Percentiles rank a stretch among this genome's conserved stretches.
These are phyloP conservation scores for Plagodis dolabraria DNA, from an alignment of 2,888 invertebrate species.

Conservation along the genomic window DNA sequence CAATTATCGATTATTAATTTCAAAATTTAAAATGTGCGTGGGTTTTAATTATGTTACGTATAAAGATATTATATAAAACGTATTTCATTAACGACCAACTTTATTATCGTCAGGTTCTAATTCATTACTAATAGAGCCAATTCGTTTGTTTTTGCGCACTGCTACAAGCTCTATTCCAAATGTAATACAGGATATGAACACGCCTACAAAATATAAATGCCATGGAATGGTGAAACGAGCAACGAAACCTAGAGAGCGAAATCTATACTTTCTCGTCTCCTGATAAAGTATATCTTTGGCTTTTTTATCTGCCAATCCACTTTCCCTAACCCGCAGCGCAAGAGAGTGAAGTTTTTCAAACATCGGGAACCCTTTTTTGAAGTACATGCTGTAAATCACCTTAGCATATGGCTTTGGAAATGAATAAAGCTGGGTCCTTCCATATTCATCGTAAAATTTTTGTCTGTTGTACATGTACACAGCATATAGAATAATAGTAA, in stretches of 20 bases:
- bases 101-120: neutral
- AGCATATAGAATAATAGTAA: conserved; percentile 45
- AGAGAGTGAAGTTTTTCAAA: conserved; percentile 38
- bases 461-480: conserved; percentile 49
- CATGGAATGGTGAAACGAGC: conserved; percentile 48
- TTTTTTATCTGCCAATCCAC: conserved; percentile 49
- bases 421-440: conserved; percentile 38
- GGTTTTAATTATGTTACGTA: too few relatives aligned
- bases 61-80: too few relatives aligned
- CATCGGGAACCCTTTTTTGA: conserved; percentile 66
- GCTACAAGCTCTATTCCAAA: conserved; percentile 43
- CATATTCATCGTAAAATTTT: conserved; percentile 47
- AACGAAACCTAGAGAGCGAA: conserved; percentile 22
- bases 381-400: conserved; percentile 55
- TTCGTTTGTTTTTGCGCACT: conserved; percentile 7
- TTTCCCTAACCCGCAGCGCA: conserved; percentile 52
- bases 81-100: too few relatives aligned
- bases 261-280: conserved; percentile 32
- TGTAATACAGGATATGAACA: conserved; percentile 37
- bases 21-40: too few relatives aligned
- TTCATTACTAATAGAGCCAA: neutral
- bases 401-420: conserved; percentile 49
- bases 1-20: too few relatives aligned
- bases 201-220: conserved; percentile 48
- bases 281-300: conserved; percentile 36